Conservation (phyloP, 2,113 vertebrate species). For the Manacus vitellinus region DNA sequence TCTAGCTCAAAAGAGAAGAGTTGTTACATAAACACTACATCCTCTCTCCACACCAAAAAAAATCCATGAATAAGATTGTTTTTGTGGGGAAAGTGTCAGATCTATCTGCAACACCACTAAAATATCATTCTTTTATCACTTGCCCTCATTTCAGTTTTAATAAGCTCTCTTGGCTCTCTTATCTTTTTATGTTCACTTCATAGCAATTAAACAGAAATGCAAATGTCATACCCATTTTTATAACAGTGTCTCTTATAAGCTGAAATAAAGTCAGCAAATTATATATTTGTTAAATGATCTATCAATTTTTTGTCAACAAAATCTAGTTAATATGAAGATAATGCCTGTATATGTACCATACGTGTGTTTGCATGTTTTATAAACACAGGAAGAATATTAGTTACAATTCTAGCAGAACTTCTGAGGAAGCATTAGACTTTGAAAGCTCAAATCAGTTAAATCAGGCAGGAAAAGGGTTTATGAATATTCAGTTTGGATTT, state of each 20-base stretch:
- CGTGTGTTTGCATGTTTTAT: neutral
- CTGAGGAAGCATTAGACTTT: neutral
- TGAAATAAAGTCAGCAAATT: conserved; percentile 60
- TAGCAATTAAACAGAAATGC: conserved; percentile 78
- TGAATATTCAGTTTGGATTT: conserved; percentile 33
- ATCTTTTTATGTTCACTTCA: conserved; percentile 76
- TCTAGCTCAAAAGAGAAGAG: neutral
- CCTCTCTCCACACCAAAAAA: neutral
- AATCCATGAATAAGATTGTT: conserved; percentile 31
- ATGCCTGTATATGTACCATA: neutral
- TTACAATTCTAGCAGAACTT: conserved; percentile 15
- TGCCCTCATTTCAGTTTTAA: conserved; percentile 81
- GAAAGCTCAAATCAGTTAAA: conserved; percentile 41
- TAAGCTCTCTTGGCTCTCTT: conserved; percentile 77
- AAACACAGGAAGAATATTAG: neutral
- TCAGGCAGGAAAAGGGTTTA: neutral
- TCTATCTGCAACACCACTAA: conserved; percentile 41
- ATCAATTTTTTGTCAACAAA: conserved; percentile 9
- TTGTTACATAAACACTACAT: conserved; percentile 24
- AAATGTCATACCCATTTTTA: conserved; percentile 73
- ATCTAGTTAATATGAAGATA: neutral
- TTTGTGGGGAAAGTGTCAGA: conserved; percentile 48
- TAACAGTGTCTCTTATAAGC: conserved; percentile 63
- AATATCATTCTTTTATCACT: conserved; percentile 75
- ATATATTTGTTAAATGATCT: conserved; percentile 47